These are phyloP conservation scores for Heliothis virescens DNA, from an alignment of 1,140 invertebrate genomes.

Conservation along the genomic window DNA sequence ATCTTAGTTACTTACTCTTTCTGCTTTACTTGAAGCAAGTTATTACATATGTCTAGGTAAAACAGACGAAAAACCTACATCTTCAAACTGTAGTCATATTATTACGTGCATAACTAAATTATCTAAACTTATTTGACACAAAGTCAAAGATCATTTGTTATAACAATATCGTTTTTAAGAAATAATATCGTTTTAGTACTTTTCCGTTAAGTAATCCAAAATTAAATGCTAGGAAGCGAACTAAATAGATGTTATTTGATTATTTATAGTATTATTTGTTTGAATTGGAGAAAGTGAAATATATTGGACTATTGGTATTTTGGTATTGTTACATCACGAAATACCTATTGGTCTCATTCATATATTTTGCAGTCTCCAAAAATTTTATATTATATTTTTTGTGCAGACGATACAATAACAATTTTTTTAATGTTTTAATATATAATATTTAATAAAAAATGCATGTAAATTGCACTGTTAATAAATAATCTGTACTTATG, in stretches of 20 bases:
- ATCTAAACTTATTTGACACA: neutral
- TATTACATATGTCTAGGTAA: too few species aligned
- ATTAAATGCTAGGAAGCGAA: conserved; percentile 27
- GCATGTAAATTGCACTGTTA: neutral
- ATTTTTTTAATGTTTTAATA: too few species aligned
- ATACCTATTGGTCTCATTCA: neutral
- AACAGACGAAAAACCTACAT: too few species aligned
- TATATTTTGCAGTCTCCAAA: conserved; percentile 21
- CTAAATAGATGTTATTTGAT: neutral
- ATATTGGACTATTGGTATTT: conserved; percentile 9
- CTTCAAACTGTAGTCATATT: too few species aligned
- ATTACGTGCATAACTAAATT: neutral
- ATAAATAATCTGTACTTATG: neutral
- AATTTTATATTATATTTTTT: neutral
- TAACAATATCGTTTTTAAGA: neutral
- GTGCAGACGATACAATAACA: conserved; percentile 17
- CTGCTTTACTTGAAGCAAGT: too few species aligned
- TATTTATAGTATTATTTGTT: conserved; percentile 32
- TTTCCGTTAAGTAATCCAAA: neutral
- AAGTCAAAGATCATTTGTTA: conserved; percentile 10
- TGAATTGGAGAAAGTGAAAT: conserved; percentile 24
- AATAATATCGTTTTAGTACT: neutral
- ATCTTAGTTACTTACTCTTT: too few species aligned
- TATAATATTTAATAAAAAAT: neutral
- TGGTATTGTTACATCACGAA: neutral